Percentiles rank a stretch among this genome's conserved stretches.
Evolutionary conservation across 1,140 invertebrate species (phyloP).

Genomic region (Adoxophyes honmai): DNA sequence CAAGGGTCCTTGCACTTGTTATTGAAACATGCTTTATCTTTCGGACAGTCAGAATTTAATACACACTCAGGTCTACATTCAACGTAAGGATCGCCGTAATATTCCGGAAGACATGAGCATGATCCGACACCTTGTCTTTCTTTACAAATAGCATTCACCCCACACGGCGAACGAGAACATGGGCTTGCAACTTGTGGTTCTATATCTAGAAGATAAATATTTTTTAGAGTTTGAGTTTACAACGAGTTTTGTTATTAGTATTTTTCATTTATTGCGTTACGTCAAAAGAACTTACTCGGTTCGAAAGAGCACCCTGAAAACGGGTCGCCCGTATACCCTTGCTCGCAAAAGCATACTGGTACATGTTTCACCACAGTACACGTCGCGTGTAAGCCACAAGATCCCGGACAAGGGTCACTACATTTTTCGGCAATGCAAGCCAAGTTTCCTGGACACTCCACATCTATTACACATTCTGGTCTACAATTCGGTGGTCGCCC

Average conservation of each 20-base stretch:
- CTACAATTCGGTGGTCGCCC: conserved; percentile 85
- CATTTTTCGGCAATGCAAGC: conserved; percentile 84
- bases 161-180: conserved; percentile 84
- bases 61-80: conserved; percentile 88
- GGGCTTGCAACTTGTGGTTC: conserved; percentile 75
- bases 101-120: conserved; percentile 84
- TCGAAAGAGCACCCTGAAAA: conserved; percentile 81
- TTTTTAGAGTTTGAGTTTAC: neutral
- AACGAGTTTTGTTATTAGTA: neutral
- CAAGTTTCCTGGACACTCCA: conserved; percentile 82
- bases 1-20: conserved; percentile 83
- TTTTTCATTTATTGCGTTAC: neutral
- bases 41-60: conserved; percentile 81
- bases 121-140: conserved; percentile 83
- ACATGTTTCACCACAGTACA: conserved; percentile 85
- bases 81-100: conserved; percentile 84
- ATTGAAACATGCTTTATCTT: conserved; percentile 80
- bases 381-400: conserved; percentile 82
- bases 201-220: conserved; percentile 45
- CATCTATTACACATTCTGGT: conserved; percentile 84
- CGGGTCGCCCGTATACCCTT: conserved; percentile 85
- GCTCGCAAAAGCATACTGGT: conserved; percentile 82
- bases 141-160: conserved; percentile 88
- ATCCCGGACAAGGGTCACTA: conserved; percentile 84
- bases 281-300: conserved; percentile 67